phyloP scores from a whole-genome alignment of 2,888 invertebrate genomes.

The Pammene aurita region DNA sequence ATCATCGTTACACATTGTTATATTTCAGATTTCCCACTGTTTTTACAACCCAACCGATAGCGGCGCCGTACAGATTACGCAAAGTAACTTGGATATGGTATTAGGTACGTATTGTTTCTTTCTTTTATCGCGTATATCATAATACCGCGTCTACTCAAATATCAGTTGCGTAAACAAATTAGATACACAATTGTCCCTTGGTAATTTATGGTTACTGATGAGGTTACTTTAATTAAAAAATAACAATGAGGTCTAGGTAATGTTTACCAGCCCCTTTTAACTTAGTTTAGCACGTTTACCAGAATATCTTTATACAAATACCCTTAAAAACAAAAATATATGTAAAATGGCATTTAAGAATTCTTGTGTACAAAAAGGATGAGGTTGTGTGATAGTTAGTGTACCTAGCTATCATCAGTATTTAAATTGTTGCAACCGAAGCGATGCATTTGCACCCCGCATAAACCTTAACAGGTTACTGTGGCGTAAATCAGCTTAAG shows the following conservation, averaged over 20 bases:
- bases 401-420: no score
- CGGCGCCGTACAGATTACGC: constrained; percentile 91
- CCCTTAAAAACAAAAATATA: no score
- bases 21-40: constrained; percentile 79
- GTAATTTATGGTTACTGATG: neutral
- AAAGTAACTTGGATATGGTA: constrained; percentile 92
- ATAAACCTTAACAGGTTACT: no score
- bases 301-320: no score
- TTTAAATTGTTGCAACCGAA: no score
- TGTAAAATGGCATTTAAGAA: no score
- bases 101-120: constrained; percentile 85
- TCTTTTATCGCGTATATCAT: constrained; percentile 24
- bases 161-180: constrained; percentile 13
- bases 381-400: no score
- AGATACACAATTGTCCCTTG: neutral
- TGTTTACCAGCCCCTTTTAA: neutral
- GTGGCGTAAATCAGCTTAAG: no score
- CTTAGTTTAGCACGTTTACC: no score
- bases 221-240: neutral
- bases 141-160: constrained; percentile 20
- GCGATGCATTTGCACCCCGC: no score
- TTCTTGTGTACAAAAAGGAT: no score
- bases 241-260: no score
- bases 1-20: constrained; percentile 60
- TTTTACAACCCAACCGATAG: constrained; percentile 91